Conservation (phyloP, 2,888 invertebrate species). For the Syritta pipiens region DNA sequence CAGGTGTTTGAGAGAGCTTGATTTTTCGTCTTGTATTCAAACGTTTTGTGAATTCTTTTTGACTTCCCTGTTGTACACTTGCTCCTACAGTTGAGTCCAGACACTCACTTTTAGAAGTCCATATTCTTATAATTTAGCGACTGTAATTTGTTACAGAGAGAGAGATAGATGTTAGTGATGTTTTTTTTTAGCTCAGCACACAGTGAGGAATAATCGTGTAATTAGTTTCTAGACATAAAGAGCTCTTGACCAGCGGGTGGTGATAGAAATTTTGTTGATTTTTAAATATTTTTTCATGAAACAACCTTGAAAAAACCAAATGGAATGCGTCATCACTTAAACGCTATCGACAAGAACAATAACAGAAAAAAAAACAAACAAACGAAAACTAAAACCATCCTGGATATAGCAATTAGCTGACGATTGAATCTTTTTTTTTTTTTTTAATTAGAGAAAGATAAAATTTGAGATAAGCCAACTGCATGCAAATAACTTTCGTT, state of each 20-base stretch:
- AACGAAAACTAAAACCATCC: background rate
- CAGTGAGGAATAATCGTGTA: background rate
- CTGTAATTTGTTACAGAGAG: no score
- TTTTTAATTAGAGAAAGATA: slow-evolving; percentile 10
- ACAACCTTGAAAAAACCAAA: background rate
- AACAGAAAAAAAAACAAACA: background rate
- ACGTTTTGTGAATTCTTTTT: background rate
- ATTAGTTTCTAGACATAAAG: no score
- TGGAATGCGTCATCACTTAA: slow-evolving; percentile 3
- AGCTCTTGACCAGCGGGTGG: background rate
- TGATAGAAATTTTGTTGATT: no score
- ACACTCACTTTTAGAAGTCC: background rate
- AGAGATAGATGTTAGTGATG: background rate
- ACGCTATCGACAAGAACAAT: background rate
- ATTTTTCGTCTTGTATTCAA: background rate
- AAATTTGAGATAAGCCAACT: slow-evolving; percentile 18
- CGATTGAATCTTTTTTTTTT: slow-evolving; percentile 11
- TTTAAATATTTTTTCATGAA: no score
- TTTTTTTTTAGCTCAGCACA: background rate
- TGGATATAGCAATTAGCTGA: background rate
- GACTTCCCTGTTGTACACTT: background rate
- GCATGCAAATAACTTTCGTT: slow-evolving; percentile 23
- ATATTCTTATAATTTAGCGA: background rate
- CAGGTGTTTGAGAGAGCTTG: slow-evolving; percentile 15
- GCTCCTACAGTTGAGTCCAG: no score